Evolutionary conservation across 2,888 invertebrate genomes (phyloP).

Genomic region (Rhagophthalmus giganteus): DNA sequence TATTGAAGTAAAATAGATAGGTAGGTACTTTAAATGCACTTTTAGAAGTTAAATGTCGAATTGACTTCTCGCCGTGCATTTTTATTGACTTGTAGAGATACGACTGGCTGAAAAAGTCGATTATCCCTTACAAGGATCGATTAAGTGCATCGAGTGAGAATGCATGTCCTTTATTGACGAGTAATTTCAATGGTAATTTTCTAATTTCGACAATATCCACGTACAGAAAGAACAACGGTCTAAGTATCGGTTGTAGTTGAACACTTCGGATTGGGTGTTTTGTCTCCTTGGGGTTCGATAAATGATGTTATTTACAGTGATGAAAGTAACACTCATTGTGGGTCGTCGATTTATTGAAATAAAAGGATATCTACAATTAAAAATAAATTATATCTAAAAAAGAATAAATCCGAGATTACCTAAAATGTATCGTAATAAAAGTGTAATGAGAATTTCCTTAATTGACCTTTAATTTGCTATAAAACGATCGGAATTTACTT

Average conservation of each 20-base stretch:
- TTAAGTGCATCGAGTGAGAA: conserved; percentile 19
- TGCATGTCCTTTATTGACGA: conserved; percentile 13
- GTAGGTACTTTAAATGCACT: conserved; percentile 15
- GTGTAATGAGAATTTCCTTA: conserved; percentile 12
- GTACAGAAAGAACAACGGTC: conserved; percentile 19
- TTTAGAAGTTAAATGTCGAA: conserved; percentile 12
- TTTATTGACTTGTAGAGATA: conserved; percentile 14
- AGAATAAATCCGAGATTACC: not conserved
- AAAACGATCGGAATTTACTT: conserved; percentile 6
- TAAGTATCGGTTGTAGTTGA: conserved; percentile 17
- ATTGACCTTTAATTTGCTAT: conserved; percentile 13
- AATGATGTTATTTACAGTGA: conserved; percentile 6
- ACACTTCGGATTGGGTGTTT: conserved; percentile 5
- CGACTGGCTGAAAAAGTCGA: conserved; percentile 18
- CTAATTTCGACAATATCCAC: conserved; percentile 30
- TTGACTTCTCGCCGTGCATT: conserved; percentile 13
- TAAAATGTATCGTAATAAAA: conserved; percentile 17
- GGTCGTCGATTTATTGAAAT: not conserved
- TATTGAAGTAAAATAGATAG: too few species aligned
- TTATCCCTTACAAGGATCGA: conserved; percentile 23
- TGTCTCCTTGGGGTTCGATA: too few species aligned
- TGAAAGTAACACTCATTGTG: conserved; percentile 6
- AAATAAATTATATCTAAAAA: not conserved
- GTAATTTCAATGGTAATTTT: conserved; percentile 28
- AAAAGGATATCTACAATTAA: not conserved